phyloP scores from a whole-genome alignment of 1,140 invertebrate species.

The Thaumetopoea pityocampa region DNA sequence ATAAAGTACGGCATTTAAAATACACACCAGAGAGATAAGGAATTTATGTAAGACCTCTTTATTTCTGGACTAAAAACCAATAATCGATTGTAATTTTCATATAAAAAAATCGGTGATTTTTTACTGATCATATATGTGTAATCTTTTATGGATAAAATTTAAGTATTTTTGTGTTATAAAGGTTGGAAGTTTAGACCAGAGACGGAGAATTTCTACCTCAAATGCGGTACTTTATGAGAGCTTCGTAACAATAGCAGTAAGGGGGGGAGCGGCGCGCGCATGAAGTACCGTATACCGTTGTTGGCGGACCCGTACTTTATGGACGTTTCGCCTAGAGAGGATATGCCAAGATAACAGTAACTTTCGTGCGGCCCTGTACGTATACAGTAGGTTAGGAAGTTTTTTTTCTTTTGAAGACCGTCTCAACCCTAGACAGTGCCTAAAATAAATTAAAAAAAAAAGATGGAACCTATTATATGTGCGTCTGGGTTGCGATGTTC shows the following conservation, averaged over 20 bases:
- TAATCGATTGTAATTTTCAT: conserved; percentile 20
- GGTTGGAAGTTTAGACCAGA: conserved; percentile 51
- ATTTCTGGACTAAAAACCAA: conserved; percentile 15
- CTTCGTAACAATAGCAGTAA: conserved; percentile 75
- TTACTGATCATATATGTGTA: conserved; percentile 36
- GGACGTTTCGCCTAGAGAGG: conserved; percentile 70
- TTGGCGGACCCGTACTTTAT: conserved; percentile 59
- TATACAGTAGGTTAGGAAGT: conserved; percentile 52
- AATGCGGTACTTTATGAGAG: conserved; percentile 65
- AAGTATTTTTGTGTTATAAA: conserved; percentile 26
- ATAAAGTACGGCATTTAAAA: conserved; percentile 76
- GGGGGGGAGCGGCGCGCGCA: conserved; percentile 70
- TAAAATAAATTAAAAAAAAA: conserved; percentile 38
- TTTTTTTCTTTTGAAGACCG: conserved; percentile 41
- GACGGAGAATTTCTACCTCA: conserved; percentile 61
- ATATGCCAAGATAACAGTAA: conserved; percentile 78
- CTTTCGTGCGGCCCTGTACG: conserved; percentile 68
- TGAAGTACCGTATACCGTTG: conserved; percentile 62
- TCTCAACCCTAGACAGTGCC: conserved; percentile 37
- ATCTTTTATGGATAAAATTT: conserved; percentile 11
- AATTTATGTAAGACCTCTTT: conserved; percentile 49
- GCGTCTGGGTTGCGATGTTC: too few relatives aligned
- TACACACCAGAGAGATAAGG: conserved; percentile 71
- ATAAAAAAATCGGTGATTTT: conserved; percentile 69
- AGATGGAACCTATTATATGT: conserved; percentile 10